Evolutionary conservation across 2,113 vertebrate species (phyloP).

Genomic region (Theristicus caerulescens): DNA sequence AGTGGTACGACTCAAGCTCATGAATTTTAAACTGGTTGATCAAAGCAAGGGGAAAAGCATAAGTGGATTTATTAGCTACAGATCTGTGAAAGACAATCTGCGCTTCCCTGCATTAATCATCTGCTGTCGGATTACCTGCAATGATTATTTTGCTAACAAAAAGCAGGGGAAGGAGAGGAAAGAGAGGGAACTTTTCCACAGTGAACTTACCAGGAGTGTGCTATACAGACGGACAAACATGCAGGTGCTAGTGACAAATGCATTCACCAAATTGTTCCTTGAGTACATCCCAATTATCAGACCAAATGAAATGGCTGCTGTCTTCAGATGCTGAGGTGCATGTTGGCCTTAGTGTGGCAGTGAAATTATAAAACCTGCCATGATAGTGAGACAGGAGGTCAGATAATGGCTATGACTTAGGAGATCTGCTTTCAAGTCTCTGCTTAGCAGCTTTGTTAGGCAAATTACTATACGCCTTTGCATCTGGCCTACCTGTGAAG

Average conservation of each 20-base stretch:
- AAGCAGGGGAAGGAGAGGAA: neutral
- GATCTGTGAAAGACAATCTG: neutral
- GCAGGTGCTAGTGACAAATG: neutral
- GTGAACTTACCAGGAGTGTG: rapidly evolving
- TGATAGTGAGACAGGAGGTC: neutral
- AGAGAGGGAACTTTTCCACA: neutral
- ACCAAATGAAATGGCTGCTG: neutral
- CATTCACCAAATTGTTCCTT: neutral
- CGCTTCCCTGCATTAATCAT: neutral
- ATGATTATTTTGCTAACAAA: neutral
- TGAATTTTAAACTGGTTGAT: slow-evolving; percentile 22
- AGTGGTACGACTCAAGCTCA: neutral
- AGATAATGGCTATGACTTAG: neutral
- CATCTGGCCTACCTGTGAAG: neutral
- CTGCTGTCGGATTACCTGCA: neutral
- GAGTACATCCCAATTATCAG: neutral
- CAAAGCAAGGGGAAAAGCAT: neutral
- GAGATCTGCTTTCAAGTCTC: neutral
- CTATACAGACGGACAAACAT: neutral
- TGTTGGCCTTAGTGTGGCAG: neutral
- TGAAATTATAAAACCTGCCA: neutral
- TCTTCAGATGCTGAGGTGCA: neutral
- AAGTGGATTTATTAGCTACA: neutral
- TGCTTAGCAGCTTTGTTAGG: neutral
- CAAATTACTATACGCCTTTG: neutral